Conservation (phyloP, 2,113 vertebrate species). For the Nymphicus hollandicus region DNA sequence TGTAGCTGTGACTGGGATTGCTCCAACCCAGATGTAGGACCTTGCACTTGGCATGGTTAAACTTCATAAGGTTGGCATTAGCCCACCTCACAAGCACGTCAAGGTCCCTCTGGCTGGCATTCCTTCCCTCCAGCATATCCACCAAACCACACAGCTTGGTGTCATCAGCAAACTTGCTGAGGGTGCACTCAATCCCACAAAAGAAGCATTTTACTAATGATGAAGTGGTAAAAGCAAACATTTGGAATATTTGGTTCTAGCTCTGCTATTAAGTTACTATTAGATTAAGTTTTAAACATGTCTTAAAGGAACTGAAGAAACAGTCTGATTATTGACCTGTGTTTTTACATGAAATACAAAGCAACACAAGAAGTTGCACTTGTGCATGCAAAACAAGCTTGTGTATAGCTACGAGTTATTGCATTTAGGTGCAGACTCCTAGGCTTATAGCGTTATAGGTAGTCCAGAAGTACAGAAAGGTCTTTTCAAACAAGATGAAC, state of each 20-base stretch:
- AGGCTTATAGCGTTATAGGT: not conserved
- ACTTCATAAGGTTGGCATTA: no score
- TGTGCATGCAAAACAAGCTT: not conserved
- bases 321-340: not conserved
- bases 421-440: not conserved
- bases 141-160: no score
- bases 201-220: not conserved
- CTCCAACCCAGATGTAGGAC: no score
- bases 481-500: not conserved
- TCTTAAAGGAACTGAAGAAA: not conserved
- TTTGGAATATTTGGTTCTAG: not conserved
- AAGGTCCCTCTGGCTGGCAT: no score
- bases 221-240: not conserved
- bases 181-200: no score
- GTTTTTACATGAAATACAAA: not conserved
- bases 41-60: no score
- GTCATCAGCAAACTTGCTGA: no score
- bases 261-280: not conserved
- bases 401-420: not conserved
- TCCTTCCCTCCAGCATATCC: no score
- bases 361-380: not conserved
- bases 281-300: not conserved
- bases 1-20: no score
- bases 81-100: no score
- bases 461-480: not conserved